Conservation (phyloP, 2,113 vertebrate genomes). For the Larimichthys polyactis region DNA sequence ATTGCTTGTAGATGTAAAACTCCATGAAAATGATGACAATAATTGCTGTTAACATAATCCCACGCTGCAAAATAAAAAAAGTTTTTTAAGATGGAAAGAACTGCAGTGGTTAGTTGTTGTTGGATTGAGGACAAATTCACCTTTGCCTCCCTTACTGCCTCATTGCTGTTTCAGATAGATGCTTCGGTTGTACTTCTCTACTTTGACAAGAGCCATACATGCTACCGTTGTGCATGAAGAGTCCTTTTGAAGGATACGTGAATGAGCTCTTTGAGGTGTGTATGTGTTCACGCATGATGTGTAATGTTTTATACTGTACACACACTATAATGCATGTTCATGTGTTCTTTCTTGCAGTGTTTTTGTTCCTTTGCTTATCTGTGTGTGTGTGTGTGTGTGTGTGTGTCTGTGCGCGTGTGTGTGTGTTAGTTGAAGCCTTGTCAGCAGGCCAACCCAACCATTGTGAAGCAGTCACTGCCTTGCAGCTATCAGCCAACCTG, state of each 20-base stretch:
- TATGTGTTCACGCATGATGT: not conserved
- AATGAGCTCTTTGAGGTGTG: not conserved
- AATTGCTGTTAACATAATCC: not conserved
- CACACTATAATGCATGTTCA: not conserved
- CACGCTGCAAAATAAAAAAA: not conserved
- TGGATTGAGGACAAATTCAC: not conserved
- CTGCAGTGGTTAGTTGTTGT: not conserved
- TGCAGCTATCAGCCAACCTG: slow-evolving; percentile 39
- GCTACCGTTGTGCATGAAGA: not conserved
- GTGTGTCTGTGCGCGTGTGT: slow-evolving; percentile 27
- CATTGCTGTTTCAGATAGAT: not conserved
- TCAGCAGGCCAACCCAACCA: slow-evolving; percentile 41
- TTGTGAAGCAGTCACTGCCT: slow-evolving; percentile 50
- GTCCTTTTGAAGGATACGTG: not conserved
- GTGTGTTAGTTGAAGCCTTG: slow-evolving; percentile 36
- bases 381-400: slow-evolving; percentile 3
- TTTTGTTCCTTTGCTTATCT: slow-evolving; percentile 10
- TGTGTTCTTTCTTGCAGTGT: slow-evolving; percentile 4
- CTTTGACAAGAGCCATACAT: slow-evolving; percentile 2
- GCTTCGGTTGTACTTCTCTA: not conserved
- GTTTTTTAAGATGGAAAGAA: not conserved
- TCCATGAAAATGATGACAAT: not conserved
- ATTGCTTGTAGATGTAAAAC: not conserved
- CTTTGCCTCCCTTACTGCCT: not conserved
- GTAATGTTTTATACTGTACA: not conserved